Evolutionary conservation across 2,888 invertebrate species (phyloP), one percentile per base, ranked within the genome.

Genomic region (Cryptophagus acutangulus): DNA sequence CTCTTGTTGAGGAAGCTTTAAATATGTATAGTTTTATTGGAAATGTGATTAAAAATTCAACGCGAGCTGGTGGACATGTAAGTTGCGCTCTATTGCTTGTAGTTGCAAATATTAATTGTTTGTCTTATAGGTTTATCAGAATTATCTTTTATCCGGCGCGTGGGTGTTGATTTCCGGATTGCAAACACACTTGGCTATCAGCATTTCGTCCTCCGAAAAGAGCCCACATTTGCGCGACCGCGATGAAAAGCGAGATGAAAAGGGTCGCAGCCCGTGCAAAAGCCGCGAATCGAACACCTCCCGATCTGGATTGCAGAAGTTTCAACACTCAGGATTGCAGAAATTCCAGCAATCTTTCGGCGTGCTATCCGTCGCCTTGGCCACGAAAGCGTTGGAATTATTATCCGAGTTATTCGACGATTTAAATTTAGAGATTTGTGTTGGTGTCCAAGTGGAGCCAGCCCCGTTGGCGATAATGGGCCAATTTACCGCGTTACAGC

Each of bases 161-260:
- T 93, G 93, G 92, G 75, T 92, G 38, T 70, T 93, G 37, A 78
- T 92, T 13, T 85, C 86, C 36, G 93, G 93, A 1, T 75, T 94
- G 13, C 91, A 93, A 66, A 84, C 85, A 45, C 87, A 88, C 44
- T 72, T 89, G 38, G 81, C 79, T 1, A 76, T 84, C 33, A 79
- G 77, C 4, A 77, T 78, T 0, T 67, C 72, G 52, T 67, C 58
- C 58, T 37, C 59, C 67, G 75, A 43, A 41, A 71, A 62, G 61
- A 51, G 36, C 10, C 49, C 64, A 2, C 67, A 69, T 41, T 46
- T 62, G 12, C 50, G 65, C 31, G 65, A 67, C 42, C 66, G 71
- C 41, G n/a, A n/a, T n/a, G n/a, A n/a, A n/a, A n/a, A n/a, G n/a
- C 74, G 72, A 43, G 76, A 78, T 38, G 78, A 78, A 45, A 76